These are phyloP conservation scores for Coreius guichenoti DNA, from an alignment of 2,797 vertebrate genomes.

Conservation along the genomic window DNA sequence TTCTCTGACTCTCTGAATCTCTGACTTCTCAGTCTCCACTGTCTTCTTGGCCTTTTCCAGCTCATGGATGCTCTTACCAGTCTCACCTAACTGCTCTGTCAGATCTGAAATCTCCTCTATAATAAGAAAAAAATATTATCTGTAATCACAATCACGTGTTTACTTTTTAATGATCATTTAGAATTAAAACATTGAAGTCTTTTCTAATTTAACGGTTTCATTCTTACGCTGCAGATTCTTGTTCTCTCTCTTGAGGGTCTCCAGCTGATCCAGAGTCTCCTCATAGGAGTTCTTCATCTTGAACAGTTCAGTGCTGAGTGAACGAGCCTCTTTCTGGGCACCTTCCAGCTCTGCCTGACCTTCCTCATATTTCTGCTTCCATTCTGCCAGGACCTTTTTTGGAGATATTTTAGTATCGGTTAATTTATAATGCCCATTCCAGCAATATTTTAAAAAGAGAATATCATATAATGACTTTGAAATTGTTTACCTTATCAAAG, in stretches of 20 bases:
- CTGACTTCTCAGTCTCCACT: constrained; percentile 83
- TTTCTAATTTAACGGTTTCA: neutral
- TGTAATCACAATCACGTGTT: neutral
- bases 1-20: constrained; percentile 76
- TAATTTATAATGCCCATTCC: neutral
- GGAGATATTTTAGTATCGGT: neutral
- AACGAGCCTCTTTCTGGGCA: constrained; percentile 84
- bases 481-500: constrained; percentile 78
- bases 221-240: constrained; percentile 82
- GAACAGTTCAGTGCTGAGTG: constrained; percentile 86
- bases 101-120: constrained; percentile 87
- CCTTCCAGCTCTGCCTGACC: constrained; percentile 86
- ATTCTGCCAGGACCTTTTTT: constrained; percentile 74
- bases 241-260: constrained; percentile 88
- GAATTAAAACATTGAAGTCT: neutral
- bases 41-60: constrained; percentile 86
- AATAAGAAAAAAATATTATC: constrained; percentile 4
- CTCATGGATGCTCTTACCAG: constrained; percentile 84
- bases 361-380: constrained; percentile 89
- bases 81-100: constrained; percentile 86
- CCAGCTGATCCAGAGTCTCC: constrained; percentile 85
- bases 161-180: neutral
- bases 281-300: constrained; percentile 91
- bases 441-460: neutral
- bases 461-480: neutral